These are phyloP conservation scores for Antheraea pernyi DNA, from an alignment of 1,140 invertebrate species.

Conservation along the genomic window DNA sequence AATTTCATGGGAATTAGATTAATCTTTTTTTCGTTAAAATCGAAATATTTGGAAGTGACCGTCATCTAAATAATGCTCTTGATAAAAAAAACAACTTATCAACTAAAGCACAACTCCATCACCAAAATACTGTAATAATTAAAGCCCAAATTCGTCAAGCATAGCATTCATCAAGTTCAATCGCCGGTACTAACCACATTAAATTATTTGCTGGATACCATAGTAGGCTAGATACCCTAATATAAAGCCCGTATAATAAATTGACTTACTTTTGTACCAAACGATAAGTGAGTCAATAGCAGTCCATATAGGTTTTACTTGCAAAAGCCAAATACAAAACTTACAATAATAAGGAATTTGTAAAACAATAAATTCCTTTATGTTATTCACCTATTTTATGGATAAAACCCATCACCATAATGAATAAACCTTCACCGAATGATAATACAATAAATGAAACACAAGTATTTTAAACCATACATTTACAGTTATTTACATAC, in stretches of 20 bases:
- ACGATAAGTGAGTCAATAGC: background rate
- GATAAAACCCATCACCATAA: constrained; percentile 11
- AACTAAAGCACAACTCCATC: constrained; percentile 6
- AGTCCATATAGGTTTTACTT: background rate
- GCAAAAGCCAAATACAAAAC: background rate
- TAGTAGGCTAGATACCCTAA: background rate
- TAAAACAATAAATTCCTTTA: background rate
- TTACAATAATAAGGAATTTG: background rate
- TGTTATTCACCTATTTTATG: background rate
- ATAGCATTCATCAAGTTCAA: background rate
- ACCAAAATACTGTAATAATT: constrained; percentile 10
- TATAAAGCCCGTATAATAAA: background rate
- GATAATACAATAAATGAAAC: constrained; percentile 26
- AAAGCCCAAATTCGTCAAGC: constrained; percentile 5
- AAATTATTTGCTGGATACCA: background rate
- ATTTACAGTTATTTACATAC: constrained; percentile 60
- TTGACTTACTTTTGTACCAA: background rate
- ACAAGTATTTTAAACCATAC: constrained; percentile 35
- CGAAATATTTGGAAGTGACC: no score
- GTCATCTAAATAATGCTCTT: background rate
- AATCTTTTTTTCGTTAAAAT: no score
- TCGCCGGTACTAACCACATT: background rate
- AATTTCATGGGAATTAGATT: no score
- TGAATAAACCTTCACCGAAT: constrained; percentile 29
- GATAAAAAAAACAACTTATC: background rate